Evolutionary conservation across 2,797 vertebrate genomes (phyloP), one percentile per base, ranked within the genome.

Genomic region (Heterohyrax brucei): DNA sequence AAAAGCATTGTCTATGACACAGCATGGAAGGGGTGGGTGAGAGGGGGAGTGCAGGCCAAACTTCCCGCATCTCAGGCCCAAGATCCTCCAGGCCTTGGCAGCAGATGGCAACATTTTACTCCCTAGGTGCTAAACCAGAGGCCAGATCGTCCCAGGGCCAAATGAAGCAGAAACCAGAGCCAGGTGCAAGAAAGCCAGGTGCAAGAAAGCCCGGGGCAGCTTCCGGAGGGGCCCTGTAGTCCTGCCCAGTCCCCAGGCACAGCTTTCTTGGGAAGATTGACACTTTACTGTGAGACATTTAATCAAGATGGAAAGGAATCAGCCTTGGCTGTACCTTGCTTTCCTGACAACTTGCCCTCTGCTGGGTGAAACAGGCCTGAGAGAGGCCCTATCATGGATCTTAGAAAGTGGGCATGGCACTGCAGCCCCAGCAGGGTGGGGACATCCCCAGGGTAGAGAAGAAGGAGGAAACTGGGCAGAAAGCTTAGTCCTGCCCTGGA

Each of bases 1-100:
- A 99, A 98, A 95, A 99, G 98, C 99, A 99, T 99, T 0, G 99
- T 99, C 99, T 99, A 92, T n/a, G 12, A 3, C 28, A 97, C n/a
- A 56, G 80, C 16, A 21, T 3, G 77, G 7, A 77, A 79, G 76
- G 39, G 10, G 9, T 81, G 53, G 88, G 68, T 59, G 48, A 22
- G 13, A 28, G 8, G 30, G 26, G 53, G 1, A 19, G 53, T 22
- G 53, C 5, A 19, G 46, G 24, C 50, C 46, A 66, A 24, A 12
- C 24, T 44, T 26, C 30, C 59, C 86, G 33, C 9, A 14, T 22
- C 26, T 76, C 0, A 33, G 44, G 70, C 48, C 53, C 28, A 10
- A 0, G 50, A n/a, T 28, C 61, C n/a, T 68, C 79, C 56, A 72
- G 21, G n/a, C 73, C 77, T 21, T 21, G 7, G 44, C 26, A 91